phyloP scores from a whole-genome alignment of 2,797 vertebrate species.

The Antrozous pallidus region DNA sequence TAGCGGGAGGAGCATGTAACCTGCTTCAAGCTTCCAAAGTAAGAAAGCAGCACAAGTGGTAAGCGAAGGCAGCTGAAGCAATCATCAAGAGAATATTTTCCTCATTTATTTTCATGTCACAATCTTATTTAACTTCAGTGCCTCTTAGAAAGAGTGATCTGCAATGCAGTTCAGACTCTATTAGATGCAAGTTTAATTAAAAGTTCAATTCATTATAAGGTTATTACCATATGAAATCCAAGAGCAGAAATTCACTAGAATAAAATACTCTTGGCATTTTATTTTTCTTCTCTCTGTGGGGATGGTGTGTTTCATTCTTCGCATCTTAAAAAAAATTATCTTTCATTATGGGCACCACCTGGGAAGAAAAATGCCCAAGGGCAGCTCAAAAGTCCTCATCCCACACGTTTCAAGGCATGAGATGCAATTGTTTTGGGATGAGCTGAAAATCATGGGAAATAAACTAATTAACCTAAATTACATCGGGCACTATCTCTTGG shows the following conservation, averaged over 20 bases:
- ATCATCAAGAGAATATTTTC: background rate
- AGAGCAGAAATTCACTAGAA: background rate
- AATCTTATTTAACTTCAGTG: background rate
- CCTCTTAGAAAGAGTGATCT: background rate
- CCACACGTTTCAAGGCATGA: background rate
- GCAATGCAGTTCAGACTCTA: background rate
- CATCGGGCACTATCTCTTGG: background rate
- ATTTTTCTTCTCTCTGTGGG: background rate
- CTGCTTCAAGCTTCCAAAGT: background rate
- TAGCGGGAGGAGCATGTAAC: background rate
- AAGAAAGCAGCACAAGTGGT: background rate
- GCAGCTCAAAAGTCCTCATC: background rate
- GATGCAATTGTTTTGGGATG: background rate
- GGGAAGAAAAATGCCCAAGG: background rate
- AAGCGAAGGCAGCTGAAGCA: background rate
- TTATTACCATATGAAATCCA: background rate
- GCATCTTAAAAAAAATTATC: background rate
- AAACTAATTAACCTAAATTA: background rate
- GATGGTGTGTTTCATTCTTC: background rate
- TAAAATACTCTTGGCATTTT: background rate
- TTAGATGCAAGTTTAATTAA: slow-evolving; percentile 13
- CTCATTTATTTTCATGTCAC: background rate
- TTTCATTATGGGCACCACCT: background rate
- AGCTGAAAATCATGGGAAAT: background rate
- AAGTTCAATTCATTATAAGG: slow-evolving; percentile 11